Percentiles rank a stretch among this genome's conserved stretches.
These are phyloP conservation scores for Oligia strigilis DNA, from an alignment of 2,888 invertebrate genomes.

Conservation along the genomic window DNA sequence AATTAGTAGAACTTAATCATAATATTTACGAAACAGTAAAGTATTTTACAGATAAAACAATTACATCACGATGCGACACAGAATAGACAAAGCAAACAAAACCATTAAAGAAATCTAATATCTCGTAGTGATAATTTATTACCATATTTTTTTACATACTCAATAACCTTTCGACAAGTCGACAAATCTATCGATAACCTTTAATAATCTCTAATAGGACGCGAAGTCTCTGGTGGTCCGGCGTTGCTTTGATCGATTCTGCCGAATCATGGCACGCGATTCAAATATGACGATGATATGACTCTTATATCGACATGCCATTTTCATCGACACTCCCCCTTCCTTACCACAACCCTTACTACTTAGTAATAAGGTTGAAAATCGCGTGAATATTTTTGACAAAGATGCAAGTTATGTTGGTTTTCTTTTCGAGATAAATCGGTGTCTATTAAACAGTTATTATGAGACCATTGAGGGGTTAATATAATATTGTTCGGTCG, in stretches of 20 bases:
- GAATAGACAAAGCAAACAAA: constrained; percentile 51
- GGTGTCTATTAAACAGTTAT: constrained; percentile 89
- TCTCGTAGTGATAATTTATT: constrained; percentile 48
- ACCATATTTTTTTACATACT: constrained; percentile 58
- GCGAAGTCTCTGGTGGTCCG: constrained; percentile 87
- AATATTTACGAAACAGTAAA: constrained; percentile 27
- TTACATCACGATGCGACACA: constrained; percentile 38
- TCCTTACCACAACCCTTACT: constrained; percentile 54
- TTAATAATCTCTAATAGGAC: constrained; percentile 63
- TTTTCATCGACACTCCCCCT: constrained; percentile 40
- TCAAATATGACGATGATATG: constrained; percentile 89
- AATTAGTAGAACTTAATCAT: constrained; percentile 38
- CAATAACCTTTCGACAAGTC: constrained; percentile 57
- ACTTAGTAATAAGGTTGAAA: constrained; percentile 46
- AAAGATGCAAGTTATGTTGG: constrained; percentile 49
- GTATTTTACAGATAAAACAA: constrained; percentile 36
- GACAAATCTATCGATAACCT: constrained; percentile 71
- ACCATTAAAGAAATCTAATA: constrained; percentile 50
- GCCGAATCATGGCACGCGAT: constrained; percentile 90
- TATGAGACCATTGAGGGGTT: constrained; percentile 85
- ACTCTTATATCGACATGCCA: constrained; percentile 78
- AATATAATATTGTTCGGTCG: constrained; percentile 87
- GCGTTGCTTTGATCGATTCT: constrained; percentile 86
- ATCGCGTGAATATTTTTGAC: constrained; percentile 29
- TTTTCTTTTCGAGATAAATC: constrained; percentile 80